These are phyloP conservation scores for Notiomystis cincta DNA, from an alignment of 2,113 vertebrate species.

Conservation along the genomic window DNA sequence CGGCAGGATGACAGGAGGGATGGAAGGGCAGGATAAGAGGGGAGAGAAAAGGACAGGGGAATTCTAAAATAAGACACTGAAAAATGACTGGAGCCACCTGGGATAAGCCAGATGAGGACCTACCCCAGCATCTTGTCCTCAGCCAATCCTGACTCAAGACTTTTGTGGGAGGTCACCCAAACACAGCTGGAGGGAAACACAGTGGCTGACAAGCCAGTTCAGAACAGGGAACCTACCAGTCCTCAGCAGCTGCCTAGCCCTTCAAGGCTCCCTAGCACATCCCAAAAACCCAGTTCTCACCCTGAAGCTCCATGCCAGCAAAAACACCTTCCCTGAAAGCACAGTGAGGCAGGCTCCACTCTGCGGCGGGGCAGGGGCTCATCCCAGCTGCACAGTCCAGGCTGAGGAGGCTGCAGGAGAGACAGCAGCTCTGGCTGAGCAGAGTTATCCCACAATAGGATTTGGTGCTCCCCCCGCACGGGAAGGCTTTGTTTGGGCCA, in stretches of 20 bases:
- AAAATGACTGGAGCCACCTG: background rate
- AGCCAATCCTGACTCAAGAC: background rate
- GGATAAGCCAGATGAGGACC: background rate
- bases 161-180: background rate
- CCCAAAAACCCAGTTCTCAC: background rate
- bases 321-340: background rate
- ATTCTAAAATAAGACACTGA: background rate
- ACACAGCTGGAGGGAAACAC: background rate
- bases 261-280: background rate
- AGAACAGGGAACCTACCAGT: fast-evolving
- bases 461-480: constrained; percentile 8
- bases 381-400: fast-evolving
- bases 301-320: background rate
- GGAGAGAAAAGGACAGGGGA: background rate
- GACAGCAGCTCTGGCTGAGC: background rate
- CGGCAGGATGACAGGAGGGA: background rate
- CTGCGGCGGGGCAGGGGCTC: fast-evolving
- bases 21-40: background rate
- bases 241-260: background rate
- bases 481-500: constrained; percentile 52
- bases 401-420: background rate
- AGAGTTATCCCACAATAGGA: constrained; percentile 61
- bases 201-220: fast-evolving
- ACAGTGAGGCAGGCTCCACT: fast-evolving
- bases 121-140: background rate